Percentiles rank a stretch among this genome's conserved stretches.
Conservation (phyloP, 2,888 invertebrate species). For the Emesis russula region DNA sequence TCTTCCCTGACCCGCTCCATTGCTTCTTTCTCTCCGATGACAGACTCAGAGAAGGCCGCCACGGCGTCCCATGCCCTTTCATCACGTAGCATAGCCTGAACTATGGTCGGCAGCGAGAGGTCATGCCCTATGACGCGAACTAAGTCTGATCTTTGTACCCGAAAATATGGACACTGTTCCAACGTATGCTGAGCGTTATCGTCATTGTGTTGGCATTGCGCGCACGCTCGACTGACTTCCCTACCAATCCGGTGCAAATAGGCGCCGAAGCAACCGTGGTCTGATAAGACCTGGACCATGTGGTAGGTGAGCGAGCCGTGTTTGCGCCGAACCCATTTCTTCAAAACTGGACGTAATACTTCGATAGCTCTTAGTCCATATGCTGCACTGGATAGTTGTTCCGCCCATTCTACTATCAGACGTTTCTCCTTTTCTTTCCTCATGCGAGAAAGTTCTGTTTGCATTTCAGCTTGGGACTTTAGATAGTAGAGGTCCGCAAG, state of each 20-base stretch:
- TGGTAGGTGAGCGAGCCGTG: background rate
- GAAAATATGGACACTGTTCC: background rate
- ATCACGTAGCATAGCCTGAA: background rate
- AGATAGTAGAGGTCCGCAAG: background rate
- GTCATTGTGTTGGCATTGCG: background rate
- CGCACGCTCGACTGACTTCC: background rate
- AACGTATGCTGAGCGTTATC: background rate
- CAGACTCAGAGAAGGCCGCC: background rate
- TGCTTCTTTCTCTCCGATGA: background rate
- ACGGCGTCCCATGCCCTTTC: conserved; percentile 3
- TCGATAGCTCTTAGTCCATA: too few species aligned
- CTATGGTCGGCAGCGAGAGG: background rate
- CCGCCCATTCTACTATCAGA: background rate
- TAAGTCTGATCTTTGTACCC: background rate
- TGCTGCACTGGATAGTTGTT: background rate
- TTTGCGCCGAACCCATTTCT: too few species aligned
- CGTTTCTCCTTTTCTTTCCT: background rate
- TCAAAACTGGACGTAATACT: too few species aligned
- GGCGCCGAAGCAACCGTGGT: background rate
- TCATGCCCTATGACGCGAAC: background rate
- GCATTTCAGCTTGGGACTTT: background rate
- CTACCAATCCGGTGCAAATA: background rate
- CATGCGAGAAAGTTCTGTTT: background rate
- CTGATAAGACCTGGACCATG: background rate
- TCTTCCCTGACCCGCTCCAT: background rate